A percentile compares a stretch with the other conserved stretches of the same genome.
Evolutionary conservation across 2,888 invertebrate genomes (phyloP).

Genomic region (Oligia strigilis): DNA sequence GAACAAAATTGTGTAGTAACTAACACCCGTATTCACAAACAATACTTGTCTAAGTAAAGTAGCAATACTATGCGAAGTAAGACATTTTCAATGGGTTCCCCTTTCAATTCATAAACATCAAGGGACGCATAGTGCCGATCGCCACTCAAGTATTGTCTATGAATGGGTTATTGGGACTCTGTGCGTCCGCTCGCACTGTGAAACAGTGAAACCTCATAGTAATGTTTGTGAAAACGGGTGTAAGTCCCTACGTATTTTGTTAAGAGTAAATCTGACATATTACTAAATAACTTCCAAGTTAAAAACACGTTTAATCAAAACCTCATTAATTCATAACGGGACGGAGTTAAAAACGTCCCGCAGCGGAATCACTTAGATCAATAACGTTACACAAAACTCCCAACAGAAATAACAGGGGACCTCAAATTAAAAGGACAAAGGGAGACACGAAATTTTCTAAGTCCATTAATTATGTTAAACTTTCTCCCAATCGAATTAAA

Average conservation of each 20-base stretch:
- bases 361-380: constrained; percentile 45
- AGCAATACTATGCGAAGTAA: background rate
- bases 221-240: background rate
- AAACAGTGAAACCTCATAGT: background rate
- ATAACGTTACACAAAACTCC: constrained; percentile 53
- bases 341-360: constrained; percentile 50
- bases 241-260: background rate
- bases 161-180: background rate
- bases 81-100: background rate
- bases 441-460: constrained; percentile 37
- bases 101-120: background rate
- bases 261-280: background rate
- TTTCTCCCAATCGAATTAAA: constrained; percentile 59
- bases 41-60: background rate
- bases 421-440: constrained; percentile 55
- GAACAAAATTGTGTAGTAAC: background rate
- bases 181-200: background rate
- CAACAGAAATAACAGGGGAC: constrained; percentile 38
- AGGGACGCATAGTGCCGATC: background rate
- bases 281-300: background rate
- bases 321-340: constrained; percentile 45
- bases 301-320: constrained; percentile 34
- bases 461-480: constrained; percentile 63
- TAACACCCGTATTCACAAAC: background rate
- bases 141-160: background rate